Evolutionary conservation across 2,797 vertebrate species (phyloP), one percentile per base, ranked within the genome.

Genomic region (Intellagama lesueurii): DNA sequence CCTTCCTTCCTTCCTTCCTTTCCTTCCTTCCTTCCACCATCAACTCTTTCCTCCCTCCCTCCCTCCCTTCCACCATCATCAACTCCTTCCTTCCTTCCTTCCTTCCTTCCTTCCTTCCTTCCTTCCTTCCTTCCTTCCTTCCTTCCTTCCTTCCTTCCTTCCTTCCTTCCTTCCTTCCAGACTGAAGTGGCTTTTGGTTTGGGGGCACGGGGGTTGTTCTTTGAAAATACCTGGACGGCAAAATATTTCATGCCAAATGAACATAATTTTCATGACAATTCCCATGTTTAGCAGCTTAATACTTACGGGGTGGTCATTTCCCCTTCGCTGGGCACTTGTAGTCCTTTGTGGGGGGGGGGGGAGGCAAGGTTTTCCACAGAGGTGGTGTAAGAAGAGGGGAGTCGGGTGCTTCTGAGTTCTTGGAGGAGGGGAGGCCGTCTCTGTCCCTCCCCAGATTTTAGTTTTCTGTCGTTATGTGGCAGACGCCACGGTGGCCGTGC

Each of bases 251-350:
- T 26, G 30, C 24, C 19, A 2, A 6, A 81, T 26, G 19, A 60
- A 17, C 24, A 2, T 22, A 22, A 3, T 3, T 80, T 56, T 40
- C 52, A 56, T 56, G 9, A 56, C 7, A 56, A 14, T 56, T 56
- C 5, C 32, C 4, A 26, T 2, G 2, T 1, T 1, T n/a, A 11
- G 22, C 1, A 30, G 78, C 17, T 4, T 30, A 26, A 44, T 5
- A 4, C 4, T 7, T 4, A 22, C 9, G 26, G 66, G 4, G 47
- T 72, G 3, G 26, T 68, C 44, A 5, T 9, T 28, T 44, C 22
- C 22, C 4, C 12, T 35, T 52, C 0, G 0, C 6, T 24, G 70
- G 77, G 66, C 30, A 1, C 6, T 44, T 52, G 83, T n/a, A 32
- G 47, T 70, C 17, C 4, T 3, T 3, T n/a, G 40, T 17, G 28